Base-by-base conservation (phyloP, 2,888 invertebrate genomes). In the Creontiades dilutus region DNA sequence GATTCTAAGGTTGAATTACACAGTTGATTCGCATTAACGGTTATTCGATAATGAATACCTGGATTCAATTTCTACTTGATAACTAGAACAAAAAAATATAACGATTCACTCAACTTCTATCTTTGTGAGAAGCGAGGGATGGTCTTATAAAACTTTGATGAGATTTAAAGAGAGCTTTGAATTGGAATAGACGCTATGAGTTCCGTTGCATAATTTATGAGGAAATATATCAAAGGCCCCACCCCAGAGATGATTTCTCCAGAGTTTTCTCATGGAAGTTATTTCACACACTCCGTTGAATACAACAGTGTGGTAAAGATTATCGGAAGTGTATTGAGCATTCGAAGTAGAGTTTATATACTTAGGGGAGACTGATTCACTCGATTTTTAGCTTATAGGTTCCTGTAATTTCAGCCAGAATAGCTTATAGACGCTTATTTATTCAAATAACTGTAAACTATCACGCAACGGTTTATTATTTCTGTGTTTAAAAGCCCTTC, bases 151-250 rank as follows among this genome's bases (percentile, higher is more conserved):
- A 68, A 68, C 23, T 23, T 68, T 23, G 68, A 68, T 23, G 68
- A 68, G 68, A 23, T 68, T 68, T 68, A 46, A 19, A 48, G 46
- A 19, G 23, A 46, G 48, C 46, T 80, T 48, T 48, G 80, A 80
- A 80, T 80, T 46, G 80, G 37, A 80, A 80, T 80, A 80, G 46
- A 80, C 5, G 37, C 7, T 5, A 80, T 46, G 80, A 80, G 46
- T 80, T 80, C 46, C 37, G 46, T 16, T 80, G 48, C 80, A 80
- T 80, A 37, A 46, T 80, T 37, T 28, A 80, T 80, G 48, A 80
- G 80, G 80, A 80, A 48, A 47, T 80, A 46, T 80, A 80, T 46
- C 80, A 48, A 48, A 80, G 80, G 19, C 80, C 46, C 28, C 19
- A n/a, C 37, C 16, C 46, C 14, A 19, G 80, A 48, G 46, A 76